Percentiles rank a stretch among this genome's conserved stretches.
Conservation (phyloP, 1,140 invertebrate species). For the Thaumetopoea pityocampa region DNA sequence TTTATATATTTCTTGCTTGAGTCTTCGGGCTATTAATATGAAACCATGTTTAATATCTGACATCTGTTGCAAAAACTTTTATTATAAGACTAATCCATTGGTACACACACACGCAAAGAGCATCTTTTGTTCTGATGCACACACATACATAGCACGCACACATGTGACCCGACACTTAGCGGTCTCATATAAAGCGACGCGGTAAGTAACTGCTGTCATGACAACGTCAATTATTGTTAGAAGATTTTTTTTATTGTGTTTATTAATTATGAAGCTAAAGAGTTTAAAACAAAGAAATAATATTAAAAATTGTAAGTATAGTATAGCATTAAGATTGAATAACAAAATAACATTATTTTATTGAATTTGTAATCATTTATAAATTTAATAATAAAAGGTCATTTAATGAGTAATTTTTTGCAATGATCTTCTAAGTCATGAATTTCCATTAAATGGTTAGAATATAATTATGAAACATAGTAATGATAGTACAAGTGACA, state of each 20-base stretch:
- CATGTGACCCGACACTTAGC: constrained; percentile 57
- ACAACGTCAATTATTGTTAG: constrained; percentile 3
- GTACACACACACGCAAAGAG: constrained; percentile 47
- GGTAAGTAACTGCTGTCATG: constrained; percentile 38
- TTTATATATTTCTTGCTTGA: constrained; percentile 65
- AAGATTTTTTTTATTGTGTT: constrained; percentile 5
- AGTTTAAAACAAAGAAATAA: too few species aligned
- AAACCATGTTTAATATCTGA: constrained; percentile 72
- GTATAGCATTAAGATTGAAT: too few species aligned
- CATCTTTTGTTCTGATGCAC: constrained; percentile 21
- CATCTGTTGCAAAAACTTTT: constrained; percentile 76
- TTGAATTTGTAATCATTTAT: too few species aligned
- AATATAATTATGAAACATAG: too few species aligned
- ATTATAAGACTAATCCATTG: constrained; percentile 75
- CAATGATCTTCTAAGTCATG: too few species aligned
- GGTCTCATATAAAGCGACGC: constrained; percentile 33
- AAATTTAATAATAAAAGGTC: too few species aligned
- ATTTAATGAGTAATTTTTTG: too few species aligned
- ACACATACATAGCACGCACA: constrained; percentile 44
- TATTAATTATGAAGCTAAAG: too few species aligned
- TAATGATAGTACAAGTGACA: too few species aligned
- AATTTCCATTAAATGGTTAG: too few species aligned
- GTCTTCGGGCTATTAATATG: constrained; percentile 63
- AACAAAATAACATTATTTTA: too few species aligned
- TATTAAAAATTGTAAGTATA: too few species aligned